Evolutionary conservation across 2,888 invertebrate genomes (phyloP), one percentile per base, ranked within the genome.

Genomic region (Halictus ligatus): DNA sequence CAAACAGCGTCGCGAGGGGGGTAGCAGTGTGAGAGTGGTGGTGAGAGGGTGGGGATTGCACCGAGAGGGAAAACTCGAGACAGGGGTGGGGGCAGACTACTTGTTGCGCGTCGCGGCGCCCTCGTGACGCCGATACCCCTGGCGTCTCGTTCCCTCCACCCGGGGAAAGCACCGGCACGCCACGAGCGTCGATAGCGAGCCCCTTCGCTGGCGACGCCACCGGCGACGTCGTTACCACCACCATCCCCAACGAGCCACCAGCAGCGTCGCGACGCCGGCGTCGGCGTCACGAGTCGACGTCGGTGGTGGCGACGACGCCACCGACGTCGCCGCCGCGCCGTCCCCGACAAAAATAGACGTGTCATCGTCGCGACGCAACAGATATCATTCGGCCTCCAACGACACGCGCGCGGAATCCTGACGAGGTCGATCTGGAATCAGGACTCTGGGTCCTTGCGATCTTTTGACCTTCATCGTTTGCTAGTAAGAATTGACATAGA

Each of bases 351-450:
- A 94, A 94, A 94, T 93, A 94, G 92, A 93, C 91, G 91, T 89
- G 92, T 84, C 88, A 81, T 91, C 92, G 93, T 92, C 93, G 91
- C 92, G 93, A 92, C 94, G 94, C 94, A 94, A 93, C 94, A 94
- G 93, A 94, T 94, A 93, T 93, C 93, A 85, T 81, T 85, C 81
- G 89, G 43, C 81, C 79, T 79, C 79, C 64, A 75, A 64, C 75
- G 78, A 60, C 83, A 76, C 75, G 80, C 84, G 74, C 80, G 73
- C 29, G 72, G 73, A 67, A 50, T 77, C 80, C 60, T 43, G n/a
- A 25, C 77, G 40, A 21, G 46, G 12, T 69, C 46, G 25, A 64
- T 29, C 25, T 2, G 1, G 13, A 29, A 64, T 29, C 13, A 29
- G 64, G 25, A 29, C 29, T 64, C 29, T 1, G 13, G 6, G 64